Base-by-base conservation (phyloP, 2,797 vertebrate species). In the Pipistrellus pipistrellus region DNA sequence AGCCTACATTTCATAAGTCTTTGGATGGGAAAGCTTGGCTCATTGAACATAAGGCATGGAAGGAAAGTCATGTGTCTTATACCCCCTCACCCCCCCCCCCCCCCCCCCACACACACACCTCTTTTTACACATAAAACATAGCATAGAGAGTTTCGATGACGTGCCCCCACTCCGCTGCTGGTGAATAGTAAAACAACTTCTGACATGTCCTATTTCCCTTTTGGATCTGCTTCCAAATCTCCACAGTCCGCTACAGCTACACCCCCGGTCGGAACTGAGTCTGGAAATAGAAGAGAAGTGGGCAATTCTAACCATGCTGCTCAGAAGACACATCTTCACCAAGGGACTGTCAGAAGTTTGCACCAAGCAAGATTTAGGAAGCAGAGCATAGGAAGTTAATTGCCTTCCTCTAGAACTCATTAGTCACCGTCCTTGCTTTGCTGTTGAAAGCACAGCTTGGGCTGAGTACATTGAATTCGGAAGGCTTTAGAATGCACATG, bases 221-320 rank as follows among this genome's bases (percentile, higher is more conserved):
- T 35, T 6, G 44, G 48, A 83, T 71, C 35, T 9, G 30, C 69
- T 55, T 85, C 48, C 53, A 66, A 25, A 30, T 72, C 57, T 81
- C 82, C 88, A 73, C 35, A 66, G 88, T 81, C 30, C 75, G 62
- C 68, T 82, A 4, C 32, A 85, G 62, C 20, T 35, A 71, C 68
- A 46, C 69, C 77, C 68, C 46, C 32, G 82, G 92, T 96, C 94
- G 89, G 87, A 95, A 75, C 81, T 11, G 12, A 53, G 32, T 51
- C 81, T 85, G 77, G 91, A 88, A 94, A 95, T 93, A 96, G 90
- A 64, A 93, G 78, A 88, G 32, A 90, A 51, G 93, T 94, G 89
- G 96, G 96, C 72, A 96, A 94, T 88, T 91, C 83, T 85, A 92
- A 95, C 91, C 93, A 72, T 68, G 85, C n/a, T 91, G 71, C 78